Evolutionary conservation across 2,888 invertebrate species (phyloP), one percentile per base, ranked within the genome.

Genomic region (Allygus modestus): DNA sequence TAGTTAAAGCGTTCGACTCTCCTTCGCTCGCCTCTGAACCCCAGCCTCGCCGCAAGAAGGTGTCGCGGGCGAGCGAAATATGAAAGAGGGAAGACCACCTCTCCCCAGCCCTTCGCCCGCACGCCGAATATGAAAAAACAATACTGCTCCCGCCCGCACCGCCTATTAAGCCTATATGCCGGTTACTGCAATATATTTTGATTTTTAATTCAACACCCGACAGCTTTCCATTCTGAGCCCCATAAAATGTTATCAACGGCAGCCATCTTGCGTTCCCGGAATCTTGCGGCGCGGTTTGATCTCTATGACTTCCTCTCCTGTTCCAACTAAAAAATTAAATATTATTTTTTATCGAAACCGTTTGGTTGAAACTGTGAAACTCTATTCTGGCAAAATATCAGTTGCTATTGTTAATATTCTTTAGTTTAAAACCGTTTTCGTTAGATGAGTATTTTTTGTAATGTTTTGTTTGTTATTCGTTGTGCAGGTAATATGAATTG

Each of bases 131-230:
- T 79, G 79, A 79, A 79, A 79, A 79, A 79, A 77, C 77, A 79
- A 79, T 58, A 79, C 54, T 20, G 37, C 54, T 5, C 79, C 58
- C 79, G 17, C 58, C 58, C 79, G 37, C 37, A 54, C 33, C 79
- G n/a, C 54, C 79, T 58, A 79, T 54, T 79, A 79, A 79, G 79
- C 58, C 58, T 79, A 79, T 79, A 79, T 54, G 61, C 83, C 58
- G 75, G 83, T 83, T 58, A 73, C 75, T 31, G 83, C 75, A 83
- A 83, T 83, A 83, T 83, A 83, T 83, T 83, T 83, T 75, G 83
- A 83, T 83, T 83, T 83, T 83, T 83, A 83, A 83, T 83, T 83
- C 83, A 83, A 83, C 73, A 75, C 83, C 83, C 75, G 83, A 83
- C 83, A 83, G 83, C 75, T 75, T 75, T 83, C 58, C 83, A 79